Conservation (phyloP, 2,888 invertebrate species). For the Caenorhabditis drosophilae region DNA sequence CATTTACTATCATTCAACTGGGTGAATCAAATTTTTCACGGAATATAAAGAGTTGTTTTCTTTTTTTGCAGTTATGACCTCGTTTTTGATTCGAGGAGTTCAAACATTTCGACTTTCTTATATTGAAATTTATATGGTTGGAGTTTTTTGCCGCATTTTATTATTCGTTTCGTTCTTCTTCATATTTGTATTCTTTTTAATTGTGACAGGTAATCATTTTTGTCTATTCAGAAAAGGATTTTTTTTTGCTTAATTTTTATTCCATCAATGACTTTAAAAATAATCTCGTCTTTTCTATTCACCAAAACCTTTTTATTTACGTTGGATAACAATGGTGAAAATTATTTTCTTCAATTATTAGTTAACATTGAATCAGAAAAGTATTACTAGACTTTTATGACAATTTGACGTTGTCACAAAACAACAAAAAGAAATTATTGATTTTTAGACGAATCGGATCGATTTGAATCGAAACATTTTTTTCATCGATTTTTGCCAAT, state of each 20-base stretch:
- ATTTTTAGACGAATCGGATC: background rate
- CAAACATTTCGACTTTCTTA: conserved; percentile 24
- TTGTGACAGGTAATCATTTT: conserved; percentile 12
- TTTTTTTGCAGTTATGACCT: conserved; percentile 29
- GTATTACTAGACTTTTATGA: background rate
- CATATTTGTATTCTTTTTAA: conserved; percentile 22
- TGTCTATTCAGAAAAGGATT: background rate
- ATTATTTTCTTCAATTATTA: background rate
- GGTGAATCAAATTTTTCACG: conserved; percentile 9
- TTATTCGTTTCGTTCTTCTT: conserved; percentile 27
- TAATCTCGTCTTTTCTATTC: background rate
- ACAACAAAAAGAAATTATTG: background rate
- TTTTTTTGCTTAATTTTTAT: background rate
- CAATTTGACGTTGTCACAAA: background rate
- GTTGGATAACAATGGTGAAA: background rate
- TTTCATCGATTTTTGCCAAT: conserved; percentile 29
- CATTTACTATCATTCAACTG: conserved; percentile 39
- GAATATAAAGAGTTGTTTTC: no score
- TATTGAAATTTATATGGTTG: conserved; percentile 36
- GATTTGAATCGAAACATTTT: conserved; percentile 14
- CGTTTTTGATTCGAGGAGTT: conserved; percentile 32
- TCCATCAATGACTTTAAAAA: background rate
- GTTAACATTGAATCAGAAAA: background rate
- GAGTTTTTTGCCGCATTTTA: conserved; percentile 24
- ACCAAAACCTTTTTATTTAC: background rate